These are phyloP conservation scores for Chiloscyllium plagiosum DNA, from an alignment of 2,113 vertebrate species.

Conservation along the genomic window DNA sequence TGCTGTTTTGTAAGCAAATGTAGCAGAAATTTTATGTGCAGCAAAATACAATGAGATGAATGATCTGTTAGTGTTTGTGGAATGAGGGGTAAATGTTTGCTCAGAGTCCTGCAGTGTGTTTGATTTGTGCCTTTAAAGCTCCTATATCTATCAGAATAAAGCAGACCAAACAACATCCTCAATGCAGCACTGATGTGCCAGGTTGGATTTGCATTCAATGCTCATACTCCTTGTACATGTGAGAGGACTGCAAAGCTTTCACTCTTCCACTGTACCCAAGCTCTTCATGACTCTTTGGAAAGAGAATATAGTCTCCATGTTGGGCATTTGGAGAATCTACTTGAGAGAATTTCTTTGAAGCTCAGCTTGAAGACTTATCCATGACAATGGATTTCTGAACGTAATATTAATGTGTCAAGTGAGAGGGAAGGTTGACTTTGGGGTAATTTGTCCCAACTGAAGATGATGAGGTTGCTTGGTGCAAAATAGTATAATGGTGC, in stretches of 20 bases:
- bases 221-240: background rate
- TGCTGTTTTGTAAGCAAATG: background rate
- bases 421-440: too few species aligned
- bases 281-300: background rate
- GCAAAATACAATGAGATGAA: background rate
- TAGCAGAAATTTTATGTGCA: background rate
- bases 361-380: background rate
- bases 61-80: background rate
- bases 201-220: background rate
- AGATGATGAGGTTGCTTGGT: background rate
- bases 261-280: background rate
- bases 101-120: background rate
- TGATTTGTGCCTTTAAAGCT: background rate
- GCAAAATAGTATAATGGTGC: slow-evolving; percentile 16
- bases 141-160: background rate
- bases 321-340: background rate
- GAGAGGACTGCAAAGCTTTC: background rate
- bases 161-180: background rate
- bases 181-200: background rate
- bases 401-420: too few species aligned
- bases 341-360: background rate
- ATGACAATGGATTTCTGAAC: background rate
- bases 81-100: background rate
- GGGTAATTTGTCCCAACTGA: too few species aligned
- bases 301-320: background rate